Evolutionary conservation across 1,140 invertebrate species (phyloP).

Genomic region (Drosophila paulistorum): DNA sequence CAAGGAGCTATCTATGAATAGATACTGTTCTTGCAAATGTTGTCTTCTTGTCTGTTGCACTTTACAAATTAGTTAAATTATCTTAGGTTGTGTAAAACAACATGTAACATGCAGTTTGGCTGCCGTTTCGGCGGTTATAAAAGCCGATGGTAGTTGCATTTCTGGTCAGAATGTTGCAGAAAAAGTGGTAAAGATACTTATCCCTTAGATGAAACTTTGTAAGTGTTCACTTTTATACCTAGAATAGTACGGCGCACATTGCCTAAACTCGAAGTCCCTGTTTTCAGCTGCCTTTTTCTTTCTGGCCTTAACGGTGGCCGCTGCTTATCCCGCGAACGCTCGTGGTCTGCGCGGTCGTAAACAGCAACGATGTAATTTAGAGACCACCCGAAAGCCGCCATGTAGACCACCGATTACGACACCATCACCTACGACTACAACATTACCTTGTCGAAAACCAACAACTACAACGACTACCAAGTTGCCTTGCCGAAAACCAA

Average conservation of each 20-base stretch:
- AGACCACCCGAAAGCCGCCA: slow-evolving; percentile 17
- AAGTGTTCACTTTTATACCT: slow-evolving; percentile 31
- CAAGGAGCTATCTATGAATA: neutral
- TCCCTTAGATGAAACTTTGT: slow-evolving; percentile 54
- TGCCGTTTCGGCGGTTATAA: slow-evolving; percentile 37
- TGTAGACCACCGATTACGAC: slow-evolving; percentile 27
- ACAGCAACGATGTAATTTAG: slow-evolving; percentile 19
- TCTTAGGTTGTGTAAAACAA: slow-evolving; percentile 19
- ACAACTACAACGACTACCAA: neutral
- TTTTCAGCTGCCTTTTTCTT: slow-evolving; percentile 51
- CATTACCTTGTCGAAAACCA: neutral
- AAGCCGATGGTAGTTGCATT: slow-evolving; percentile 29
- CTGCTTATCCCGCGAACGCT: slow-evolving; percentile 21
- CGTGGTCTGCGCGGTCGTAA: slow-evolving; percentile 1
- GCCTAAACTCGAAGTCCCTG: neutral
- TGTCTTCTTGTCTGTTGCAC: slow-evolving; percentile 19
- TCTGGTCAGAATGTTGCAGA: slow-evolving; percentile 31
- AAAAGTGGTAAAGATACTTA: slow-evolving; percentile 62
- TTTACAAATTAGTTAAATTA: slow-evolving; percentile 41
- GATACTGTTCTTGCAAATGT: neutral
- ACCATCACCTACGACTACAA: slow-evolving; percentile 21
- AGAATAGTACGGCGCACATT: neutral
- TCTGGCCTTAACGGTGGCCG: slow-evolving; percentile 43
- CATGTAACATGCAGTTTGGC: neutral
- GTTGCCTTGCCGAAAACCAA: neutral